Evolutionary conservation across 2,113 vertebrate genomes (phyloP), one percentile per base, ranked within the genome.

Genomic region (Takifugu bimaculatus): DNA sequence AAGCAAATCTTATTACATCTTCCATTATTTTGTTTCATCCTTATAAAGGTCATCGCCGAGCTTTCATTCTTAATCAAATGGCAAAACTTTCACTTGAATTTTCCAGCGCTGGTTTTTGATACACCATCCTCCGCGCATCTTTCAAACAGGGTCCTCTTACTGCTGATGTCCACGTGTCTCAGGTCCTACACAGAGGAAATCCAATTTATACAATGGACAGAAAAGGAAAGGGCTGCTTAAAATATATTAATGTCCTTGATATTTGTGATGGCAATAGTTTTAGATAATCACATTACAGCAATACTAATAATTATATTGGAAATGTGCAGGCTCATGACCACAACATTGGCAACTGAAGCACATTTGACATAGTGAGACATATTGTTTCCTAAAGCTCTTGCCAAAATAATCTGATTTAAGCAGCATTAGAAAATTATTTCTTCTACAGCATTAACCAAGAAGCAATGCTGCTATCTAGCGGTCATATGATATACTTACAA

Each of bases 111-210:
- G 42, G 6, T 0, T 35, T 81, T 76, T 54, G 43, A 44, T 6
- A n/a, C 60, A 4, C 35, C 28, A 39, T 82, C 80, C 14, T 83
- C 80, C 5, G 68, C 20, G 58, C 57, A 77, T 48, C 75, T 90
- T 73, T 93, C 89, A 91, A 92, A 93, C 61, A 89, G 12, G 1
- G 78, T 91, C 65, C 82, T 86, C 69, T 85, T 92, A 39, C 73
- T 61, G 44, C 57, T 79, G 75, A 92, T 92, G 81, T 89, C 88
- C 63, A 87, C 86, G 35, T 82, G 87, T 81, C 85, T 90, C 69
- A 90, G 64, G 63, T 93, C 92, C 94, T 95, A 25, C 50, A 10
- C 13, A 26, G 27, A 0, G 14, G 27, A 50, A 50, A n/a, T 6
- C 25, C 45, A n/a, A 6, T 6, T n/a, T n/a, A 1, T 5, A n/a